Conservation (phyloP, 2,113 vertebrate genomes). For the Neomonachus schauinslandi region DNA sequence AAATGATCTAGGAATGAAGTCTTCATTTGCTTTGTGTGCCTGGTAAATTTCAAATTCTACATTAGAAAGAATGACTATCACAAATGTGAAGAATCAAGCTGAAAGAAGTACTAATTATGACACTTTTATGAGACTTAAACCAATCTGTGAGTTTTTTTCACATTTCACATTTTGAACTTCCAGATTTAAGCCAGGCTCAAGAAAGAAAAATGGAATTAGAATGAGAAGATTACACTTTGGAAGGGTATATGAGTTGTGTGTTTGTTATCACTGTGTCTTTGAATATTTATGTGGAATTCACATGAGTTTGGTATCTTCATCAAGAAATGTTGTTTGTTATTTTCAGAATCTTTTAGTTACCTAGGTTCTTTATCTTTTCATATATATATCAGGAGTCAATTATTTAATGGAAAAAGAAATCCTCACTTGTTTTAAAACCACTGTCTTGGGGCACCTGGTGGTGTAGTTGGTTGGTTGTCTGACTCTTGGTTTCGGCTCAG, state of each 20-base stretch:
- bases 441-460: not conserved
- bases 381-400: not conserved
- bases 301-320: not conserved
- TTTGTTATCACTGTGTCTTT: not conserved
- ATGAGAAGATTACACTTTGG: not conserved
- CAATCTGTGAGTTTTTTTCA: not conserved
- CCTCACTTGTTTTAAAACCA: conserved; percentile 4
- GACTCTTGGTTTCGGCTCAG: not conserved
- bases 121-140: not conserved
- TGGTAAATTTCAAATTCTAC: not conserved
- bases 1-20: not conserved
- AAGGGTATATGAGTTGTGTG: not conserved
- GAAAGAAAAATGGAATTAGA: not conserved
- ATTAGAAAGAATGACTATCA: not conserved
- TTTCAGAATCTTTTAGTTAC: not conserved
- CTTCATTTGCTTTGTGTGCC: not conserved
- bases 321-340: not conserved
- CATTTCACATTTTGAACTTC: not conserved
- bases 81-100: not conserved
- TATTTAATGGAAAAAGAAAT: not conserved
- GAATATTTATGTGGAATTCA: not conserved
- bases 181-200: not conserved
- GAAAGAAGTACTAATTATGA: not conserved
- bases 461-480: not conserved
- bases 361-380: not conserved